Conservation (phyloP, 1,140 invertebrate species). For the Zaprionus davidi region DNA sequence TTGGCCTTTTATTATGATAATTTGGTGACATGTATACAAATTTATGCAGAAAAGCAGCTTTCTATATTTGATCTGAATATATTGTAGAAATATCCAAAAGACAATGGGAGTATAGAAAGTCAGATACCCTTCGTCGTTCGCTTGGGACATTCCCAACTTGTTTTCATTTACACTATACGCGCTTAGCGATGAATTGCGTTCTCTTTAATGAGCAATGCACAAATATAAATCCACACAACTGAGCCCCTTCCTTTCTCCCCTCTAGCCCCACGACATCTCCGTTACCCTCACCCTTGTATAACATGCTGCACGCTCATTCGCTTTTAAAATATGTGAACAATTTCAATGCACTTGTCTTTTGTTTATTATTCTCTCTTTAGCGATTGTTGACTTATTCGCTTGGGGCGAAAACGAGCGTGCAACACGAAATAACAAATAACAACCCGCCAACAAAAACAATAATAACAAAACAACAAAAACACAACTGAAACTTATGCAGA, state of each 20-base stretch:
- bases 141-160: neutral
- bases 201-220: neutral
- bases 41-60: neutral
- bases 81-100: neutral
- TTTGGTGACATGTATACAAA: neutral
- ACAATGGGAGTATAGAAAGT: neutral
- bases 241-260: neutral
- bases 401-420: conserved; percentile 27
- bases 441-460: conserved; percentile 5
- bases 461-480: conserved; percentile 13
- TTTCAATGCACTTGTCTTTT: conserved; percentile 13
- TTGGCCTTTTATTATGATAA: conserved; percentile 27
- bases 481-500: neutral
- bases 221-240: neutral
- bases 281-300: neutral
- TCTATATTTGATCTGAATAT: conserved; percentile 4
- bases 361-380: conserved; percentile 23
- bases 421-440: conserved; percentile 33
- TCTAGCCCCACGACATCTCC: neutral
- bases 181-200: neutral
- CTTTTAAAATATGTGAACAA: conserved; percentile 9
- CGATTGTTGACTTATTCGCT: conserved; percentile 36
- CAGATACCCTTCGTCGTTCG: neutral
- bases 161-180: neutral
- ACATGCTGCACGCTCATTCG: neutral